phyloP scores from a whole-genome alignment of 2,797 vertebrate genomes.

The Cyprinodon diabolis region DNA sequence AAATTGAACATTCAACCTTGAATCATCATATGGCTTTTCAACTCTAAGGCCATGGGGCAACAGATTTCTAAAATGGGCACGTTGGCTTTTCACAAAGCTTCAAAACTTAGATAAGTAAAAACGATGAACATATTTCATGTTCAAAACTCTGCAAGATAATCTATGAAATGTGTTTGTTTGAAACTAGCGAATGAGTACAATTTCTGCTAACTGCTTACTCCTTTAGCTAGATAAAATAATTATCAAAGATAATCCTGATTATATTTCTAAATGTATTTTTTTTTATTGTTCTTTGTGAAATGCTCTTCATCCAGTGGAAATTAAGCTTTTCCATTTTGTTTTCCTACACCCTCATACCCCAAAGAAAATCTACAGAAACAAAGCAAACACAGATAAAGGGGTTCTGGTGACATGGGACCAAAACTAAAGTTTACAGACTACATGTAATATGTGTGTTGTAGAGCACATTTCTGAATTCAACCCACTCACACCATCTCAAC shows the following conservation, averaged over 20 bases:
- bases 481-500: no score
- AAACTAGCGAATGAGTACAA: neutral
- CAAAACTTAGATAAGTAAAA: neutral
- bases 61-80: slow-evolving; percentile 14
- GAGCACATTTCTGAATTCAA: neutral
- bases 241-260: no score
- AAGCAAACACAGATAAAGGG: neutral
- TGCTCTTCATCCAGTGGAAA: neutral
- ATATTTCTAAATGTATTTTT: no score
- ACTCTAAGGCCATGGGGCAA: neutral
- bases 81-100: slow-evolving; percentile 3
- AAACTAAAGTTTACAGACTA: neutral
- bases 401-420: neutral
- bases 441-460: neutral
- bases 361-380: neutral
- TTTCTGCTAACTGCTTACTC: no score
- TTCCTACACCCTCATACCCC: neutral
- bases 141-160: neutral
- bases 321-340: neutral
- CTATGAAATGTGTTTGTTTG: neutral
- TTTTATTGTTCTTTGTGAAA: no score
- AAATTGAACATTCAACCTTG: slow-evolving; percentile 45
- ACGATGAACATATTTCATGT: slow-evolving; percentile 1
- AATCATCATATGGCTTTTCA: slow-evolving; percentile 29
- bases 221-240: no score